Conservation (phyloP, 2,888 invertebrate genomes). For the Drosophila kuntzei region DNA sequence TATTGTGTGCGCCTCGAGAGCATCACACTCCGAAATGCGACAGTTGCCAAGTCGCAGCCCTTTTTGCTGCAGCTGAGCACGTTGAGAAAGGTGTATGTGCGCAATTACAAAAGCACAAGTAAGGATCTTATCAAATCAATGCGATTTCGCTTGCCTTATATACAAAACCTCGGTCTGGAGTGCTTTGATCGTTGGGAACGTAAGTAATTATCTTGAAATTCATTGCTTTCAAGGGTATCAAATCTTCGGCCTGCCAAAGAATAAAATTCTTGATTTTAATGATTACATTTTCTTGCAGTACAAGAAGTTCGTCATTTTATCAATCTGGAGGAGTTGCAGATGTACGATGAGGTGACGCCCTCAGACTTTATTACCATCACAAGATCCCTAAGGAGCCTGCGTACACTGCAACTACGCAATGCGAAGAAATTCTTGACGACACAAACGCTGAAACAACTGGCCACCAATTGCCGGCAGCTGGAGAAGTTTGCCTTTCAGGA, state of each 20-base stretch:
- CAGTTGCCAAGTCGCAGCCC: slow-evolving; percentile 50
- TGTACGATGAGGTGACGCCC: slow-evolving; percentile 62
- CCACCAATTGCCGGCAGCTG: slow-evolving; percentile 46
- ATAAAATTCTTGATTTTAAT: not conserved
- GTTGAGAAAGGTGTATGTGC: slow-evolving; percentile 52
- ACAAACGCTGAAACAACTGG: slow-evolving; percentile 52
- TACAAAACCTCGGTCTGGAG: slow-evolving; percentile 56
- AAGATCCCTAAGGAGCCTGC: slow-evolving; percentile 49
- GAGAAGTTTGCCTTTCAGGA: slow-evolving; percentile 66
- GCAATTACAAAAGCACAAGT: slow-evolving; percentile 69
- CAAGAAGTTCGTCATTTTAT: slow-evolving; percentile 60
- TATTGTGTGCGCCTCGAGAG: slow-evolving; percentile 58
- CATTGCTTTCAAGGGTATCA: no score
- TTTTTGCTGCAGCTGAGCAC: slow-evolving; percentile 48
- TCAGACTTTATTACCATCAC: slow-evolving; percentile 59
- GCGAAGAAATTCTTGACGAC: slow-evolving; percentile 62
- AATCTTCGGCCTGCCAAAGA: no score
- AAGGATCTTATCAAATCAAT: slow-evolving; percentile 57
- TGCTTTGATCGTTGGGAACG: slow-evolving; percentile 63
- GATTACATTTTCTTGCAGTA: slow-evolving; percentile 30
- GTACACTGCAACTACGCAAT: slow-evolving; percentile 58
- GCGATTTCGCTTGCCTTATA: slow-evolving; percentile 47
- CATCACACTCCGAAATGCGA: slow-evolving; percentile 60
- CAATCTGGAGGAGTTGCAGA: slow-evolving; percentile 52
- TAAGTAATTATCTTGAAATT: slow-evolving; percentile 31